Conservation (phyloP, 2,113 vertebrate genomes). For the Gymnocephalus cernua region DNA sequence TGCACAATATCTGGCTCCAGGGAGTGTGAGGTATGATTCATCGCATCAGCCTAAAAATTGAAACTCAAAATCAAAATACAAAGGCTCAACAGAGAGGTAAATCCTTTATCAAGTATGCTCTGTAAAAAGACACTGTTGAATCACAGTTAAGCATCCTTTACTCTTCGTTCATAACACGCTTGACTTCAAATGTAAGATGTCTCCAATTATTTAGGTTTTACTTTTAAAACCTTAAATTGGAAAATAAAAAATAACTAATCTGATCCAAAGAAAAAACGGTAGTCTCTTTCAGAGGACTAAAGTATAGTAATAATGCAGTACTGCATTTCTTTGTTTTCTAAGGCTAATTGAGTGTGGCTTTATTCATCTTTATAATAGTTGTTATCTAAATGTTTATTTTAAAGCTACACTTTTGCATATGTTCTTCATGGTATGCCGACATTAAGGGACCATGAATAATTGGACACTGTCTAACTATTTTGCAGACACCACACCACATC, state of each 20-base stretch:
- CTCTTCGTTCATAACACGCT: slow-evolving; percentile 49
- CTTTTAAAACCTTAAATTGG: slow-evolving; percentile 26
- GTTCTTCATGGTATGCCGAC: neutral
- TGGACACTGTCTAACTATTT: slow-evolving; percentile 60
- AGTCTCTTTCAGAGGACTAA: slow-evolving; percentile 36
- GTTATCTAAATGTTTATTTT: neutral
- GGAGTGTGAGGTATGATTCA: slow-evolving; percentile 99
- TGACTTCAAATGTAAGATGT: slow-evolving; percentile 52
- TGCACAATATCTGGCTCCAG: slow-evolving; percentile 99
- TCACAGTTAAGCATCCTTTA: slow-evolving; percentile 68
- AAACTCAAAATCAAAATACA: slow-evolving; percentile 81
- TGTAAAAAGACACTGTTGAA: slow-evolving; percentile 58
- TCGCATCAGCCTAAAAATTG: slow-evolving; percentile 89
- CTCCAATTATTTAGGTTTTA: slow-evolving; percentile 73
- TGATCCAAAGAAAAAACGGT: slow-evolving; percentile 34
- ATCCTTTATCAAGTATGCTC: slow-evolving; percentile 83
- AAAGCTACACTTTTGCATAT: slow-evolving; percentile 15
- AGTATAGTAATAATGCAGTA: slow-evolving; percentile 18
- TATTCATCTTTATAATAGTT: slow-evolving; percentile 17
- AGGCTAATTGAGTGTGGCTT: slow-evolving; percentile 39
- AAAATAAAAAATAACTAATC: slow-evolving; percentile 17
- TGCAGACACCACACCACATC: slow-evolving; percentile 29
- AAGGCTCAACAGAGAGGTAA: slow-evolving; percentile 96
- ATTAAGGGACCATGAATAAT: slow-evolving; percentile 64
- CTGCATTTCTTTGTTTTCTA: slow-evolving; percentile 6